Conservation (phyloP, 2,797 vertebrate species). For the Lepidocolaptes lacrymiger region DNA sequence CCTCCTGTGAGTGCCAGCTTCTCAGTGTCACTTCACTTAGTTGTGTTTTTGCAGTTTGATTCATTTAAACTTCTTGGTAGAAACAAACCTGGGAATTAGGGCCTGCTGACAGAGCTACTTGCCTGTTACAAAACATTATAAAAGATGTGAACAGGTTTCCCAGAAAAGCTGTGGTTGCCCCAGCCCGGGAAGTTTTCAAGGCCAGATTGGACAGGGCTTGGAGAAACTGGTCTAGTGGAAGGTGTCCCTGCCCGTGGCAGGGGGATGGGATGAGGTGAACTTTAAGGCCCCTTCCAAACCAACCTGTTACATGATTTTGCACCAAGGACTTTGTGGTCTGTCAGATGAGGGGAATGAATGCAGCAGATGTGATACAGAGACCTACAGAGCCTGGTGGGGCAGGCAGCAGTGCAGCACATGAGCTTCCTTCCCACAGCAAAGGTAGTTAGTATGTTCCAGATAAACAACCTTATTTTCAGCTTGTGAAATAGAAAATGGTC, state of each 20-base stretch:
- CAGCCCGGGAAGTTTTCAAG: neutral
- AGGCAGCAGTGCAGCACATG: neutral
- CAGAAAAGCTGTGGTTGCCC: neutral
- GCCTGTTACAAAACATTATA: fast-evolving
- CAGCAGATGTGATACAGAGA: neutral
- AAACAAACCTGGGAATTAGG: neutral
- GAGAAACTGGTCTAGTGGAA: fast-evolving
- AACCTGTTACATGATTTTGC: neutral
- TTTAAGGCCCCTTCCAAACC: neutral
- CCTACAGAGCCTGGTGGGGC: fast-evolving
- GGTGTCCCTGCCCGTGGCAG: too few relatives aligned
- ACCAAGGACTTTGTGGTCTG: fast-evolving
- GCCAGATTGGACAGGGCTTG: neutral
- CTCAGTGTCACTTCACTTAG: neutral
- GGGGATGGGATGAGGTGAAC: neutral
- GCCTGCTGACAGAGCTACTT: neutral
- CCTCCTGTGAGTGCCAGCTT: neutral
- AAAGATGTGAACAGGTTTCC: neutral
- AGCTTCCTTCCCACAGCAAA: neutral
- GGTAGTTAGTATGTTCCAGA: fast-evolving
- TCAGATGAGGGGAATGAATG: too few relatives aligned
- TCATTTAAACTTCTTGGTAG: neutral
- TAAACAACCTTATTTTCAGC: neutral
- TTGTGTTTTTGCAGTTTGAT: fast-evolving
- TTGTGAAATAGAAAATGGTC: neutral